phyloP scores from a whole-genome alignment of 2,113 vertebrate genomes.

The Salminus brasiliensis region DNA sequence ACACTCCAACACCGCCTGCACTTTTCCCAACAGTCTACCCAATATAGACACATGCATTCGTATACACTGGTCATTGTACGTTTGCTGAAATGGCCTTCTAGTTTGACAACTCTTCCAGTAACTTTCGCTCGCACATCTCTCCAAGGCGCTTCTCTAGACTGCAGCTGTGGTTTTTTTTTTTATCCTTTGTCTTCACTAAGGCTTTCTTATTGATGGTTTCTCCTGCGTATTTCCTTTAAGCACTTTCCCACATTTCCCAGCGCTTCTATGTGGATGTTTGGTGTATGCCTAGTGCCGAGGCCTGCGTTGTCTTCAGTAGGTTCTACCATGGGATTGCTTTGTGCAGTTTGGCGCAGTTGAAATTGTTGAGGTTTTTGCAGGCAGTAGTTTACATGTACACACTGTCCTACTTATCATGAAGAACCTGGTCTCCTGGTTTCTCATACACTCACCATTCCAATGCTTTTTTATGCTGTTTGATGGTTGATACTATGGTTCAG shows the following conservation, averaged over 20 bases:
- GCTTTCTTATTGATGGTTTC: conserved; percentile 32
- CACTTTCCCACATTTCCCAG: conserved; percentile 17
- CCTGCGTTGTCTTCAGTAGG: conserved; percentile 4
- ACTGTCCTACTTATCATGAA: not conserved
- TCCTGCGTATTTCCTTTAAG: conserved; percentile 28
- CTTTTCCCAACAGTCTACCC: not conserved
- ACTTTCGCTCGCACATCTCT: not conserved
- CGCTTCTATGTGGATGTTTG: conserved; percentile 10
- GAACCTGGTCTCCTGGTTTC: not conserved
- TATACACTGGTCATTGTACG: not conserved
- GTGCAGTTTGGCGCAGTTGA: conserved; percentile 2
- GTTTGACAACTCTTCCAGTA: not conserved
- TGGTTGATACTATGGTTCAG: too few species aligned
- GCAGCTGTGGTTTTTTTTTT: conserved; percentile 1
- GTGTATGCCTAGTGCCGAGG: not conserved
- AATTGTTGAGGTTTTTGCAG: not conserved
- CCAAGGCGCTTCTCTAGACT: not conserved
- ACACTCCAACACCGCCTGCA: conserved; percentile 26
- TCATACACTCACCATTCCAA: too few species aligned
- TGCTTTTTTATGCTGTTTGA: too few species aligned
- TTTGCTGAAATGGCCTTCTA: not conserved
- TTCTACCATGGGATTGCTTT: conserved; percentile 1
- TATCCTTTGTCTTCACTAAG: not conserved
- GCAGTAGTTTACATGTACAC: not conserved
- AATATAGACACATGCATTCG: not conserved